Evolutionary conservation across 2,888 invertebrate genomes (phyloP).

Genomic region (Erebia aethiops): DNA sequence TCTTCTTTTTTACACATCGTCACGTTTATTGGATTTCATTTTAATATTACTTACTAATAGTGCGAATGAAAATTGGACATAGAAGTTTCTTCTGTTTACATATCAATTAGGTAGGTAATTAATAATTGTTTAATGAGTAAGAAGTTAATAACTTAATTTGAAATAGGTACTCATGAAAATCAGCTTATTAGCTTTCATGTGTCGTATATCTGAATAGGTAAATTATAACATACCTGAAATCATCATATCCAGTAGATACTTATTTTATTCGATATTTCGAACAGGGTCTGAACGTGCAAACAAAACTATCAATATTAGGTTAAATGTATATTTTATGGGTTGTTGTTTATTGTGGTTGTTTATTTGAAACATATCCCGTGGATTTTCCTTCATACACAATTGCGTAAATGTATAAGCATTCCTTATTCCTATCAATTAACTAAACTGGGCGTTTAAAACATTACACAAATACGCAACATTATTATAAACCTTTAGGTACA

Average conservation of each 20-base stretch:
- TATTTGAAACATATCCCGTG: neutral
- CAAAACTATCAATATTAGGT: neutral
- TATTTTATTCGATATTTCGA: too few species aligned
- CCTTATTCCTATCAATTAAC: neutral
- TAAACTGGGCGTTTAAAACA: neutral
- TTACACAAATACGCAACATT: conserved; percentile 4
- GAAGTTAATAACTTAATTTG: neutral
- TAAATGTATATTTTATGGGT: neutral
- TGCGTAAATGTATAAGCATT: neutral
- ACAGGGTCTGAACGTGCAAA: neutral
- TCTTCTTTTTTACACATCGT: too few species aligned
- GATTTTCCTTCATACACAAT: neutral
- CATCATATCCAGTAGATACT: neutral
- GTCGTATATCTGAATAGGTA: neutral
- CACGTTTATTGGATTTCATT: too few species aligned
- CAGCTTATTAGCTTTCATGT: conserved; percentile 1
- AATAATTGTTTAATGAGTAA: neutral
- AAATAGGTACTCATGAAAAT: neutral
- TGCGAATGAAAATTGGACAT: neutral
- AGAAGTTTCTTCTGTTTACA: neutral
- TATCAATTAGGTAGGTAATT: neutral
- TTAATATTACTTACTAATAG: too few species aligned
- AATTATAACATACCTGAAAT: neutral
- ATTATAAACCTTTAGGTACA: conserved; percentile 21
- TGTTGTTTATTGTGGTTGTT: neutral